Evolutionary conservation across 2,113 vertebrate species (phyloP), one percentile per base, ranked within the genome.

Genomic region (Columba janthina): DNA sequence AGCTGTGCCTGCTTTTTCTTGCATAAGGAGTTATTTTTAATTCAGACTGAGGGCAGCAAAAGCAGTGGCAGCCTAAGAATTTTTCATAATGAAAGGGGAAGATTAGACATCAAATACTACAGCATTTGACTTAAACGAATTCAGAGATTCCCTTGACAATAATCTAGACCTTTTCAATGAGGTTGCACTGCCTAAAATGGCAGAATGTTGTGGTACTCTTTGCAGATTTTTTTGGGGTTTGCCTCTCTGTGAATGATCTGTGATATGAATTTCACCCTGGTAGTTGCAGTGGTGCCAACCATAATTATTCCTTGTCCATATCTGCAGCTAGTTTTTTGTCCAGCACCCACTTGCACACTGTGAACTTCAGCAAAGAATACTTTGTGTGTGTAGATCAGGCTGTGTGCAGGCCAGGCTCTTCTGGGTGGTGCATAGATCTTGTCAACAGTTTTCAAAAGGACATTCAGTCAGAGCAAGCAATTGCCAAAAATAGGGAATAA

Each of bases 371-470:
- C 61, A 65, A 75, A 71, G 14, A 60, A 72, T 36, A 21, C 10
- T 74, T 21, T 11, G 32, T 80, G 67, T 75, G 22, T 1, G 1
- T 17, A 22, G 34, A 88, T 73, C 28, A 77, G 58, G 34, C 62
- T 36, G 40, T 18, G 31, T 32, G 29, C 58, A 88, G 61, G 36
- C 20, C 65, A 90, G 71, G 65, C 60, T 67, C 34, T 64, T 62
- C 51, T 91, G 85, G 32, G 65, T 91, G 83, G 24, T 46, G 48
- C 18, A 1, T 5, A 81, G 65, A 50, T 78, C 79, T 87, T 64
- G 54, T 91, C 90, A 91, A 48, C 42, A 84, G 48, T 81, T 93
- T 94, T 95, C 79, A 92, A 92, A 96, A 94, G 48, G 56, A 92
- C 51, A 36, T 74, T 74, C 31, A 78, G 69, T 50, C 48, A 67